phyloP scores from a whole-genome alignment of 2,113 vertebrate species.

The Struthio camelus region DNA sequence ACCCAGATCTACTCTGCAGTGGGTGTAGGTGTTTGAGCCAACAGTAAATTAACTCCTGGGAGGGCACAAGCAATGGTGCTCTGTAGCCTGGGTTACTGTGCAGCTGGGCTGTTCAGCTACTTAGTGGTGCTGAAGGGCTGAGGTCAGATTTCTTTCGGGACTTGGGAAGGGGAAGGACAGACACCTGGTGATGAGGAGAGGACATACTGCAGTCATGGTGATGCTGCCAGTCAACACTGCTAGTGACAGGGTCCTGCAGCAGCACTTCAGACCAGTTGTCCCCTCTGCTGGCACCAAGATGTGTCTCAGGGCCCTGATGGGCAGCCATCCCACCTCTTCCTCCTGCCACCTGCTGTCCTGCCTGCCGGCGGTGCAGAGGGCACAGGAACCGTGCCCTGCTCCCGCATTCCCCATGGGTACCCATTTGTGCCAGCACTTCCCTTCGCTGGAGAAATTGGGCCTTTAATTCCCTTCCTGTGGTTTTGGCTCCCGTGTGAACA shows the following conservation, averaged over 20 bases:
- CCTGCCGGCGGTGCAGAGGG: too few relatives aligned
- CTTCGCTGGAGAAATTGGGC: background rate
- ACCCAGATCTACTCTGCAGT: background rate
- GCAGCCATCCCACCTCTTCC: background rate
- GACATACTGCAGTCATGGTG: background rate
- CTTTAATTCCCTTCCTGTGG: background rate
- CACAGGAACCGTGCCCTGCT: background rate
- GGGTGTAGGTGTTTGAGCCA: background rate
- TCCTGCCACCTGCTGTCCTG: too few relatives aligned
- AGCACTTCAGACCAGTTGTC: background rate
- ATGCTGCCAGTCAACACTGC: too few relatives aligned
- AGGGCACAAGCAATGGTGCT: background rate
- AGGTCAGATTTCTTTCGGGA: background rate
- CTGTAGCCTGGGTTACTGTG: rapidly evolving
- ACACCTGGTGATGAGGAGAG: background rate
- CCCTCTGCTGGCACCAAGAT: background rate
- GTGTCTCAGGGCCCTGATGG: background rate
- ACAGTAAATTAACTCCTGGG: background rate
- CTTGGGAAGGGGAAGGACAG: background rate
- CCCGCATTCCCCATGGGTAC: background rate
- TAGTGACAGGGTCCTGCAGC: background rate
- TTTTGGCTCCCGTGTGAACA: background rate
- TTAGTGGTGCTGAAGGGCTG: background rate
- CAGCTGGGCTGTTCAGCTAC: background rate
- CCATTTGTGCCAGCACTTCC: background rate